Evolutionary conservation across 2,888 invertebrate genomes (phyloP), one percentile per base, ranked within the genome.

Genomic region (Lochmaea crataegi): DNA sequence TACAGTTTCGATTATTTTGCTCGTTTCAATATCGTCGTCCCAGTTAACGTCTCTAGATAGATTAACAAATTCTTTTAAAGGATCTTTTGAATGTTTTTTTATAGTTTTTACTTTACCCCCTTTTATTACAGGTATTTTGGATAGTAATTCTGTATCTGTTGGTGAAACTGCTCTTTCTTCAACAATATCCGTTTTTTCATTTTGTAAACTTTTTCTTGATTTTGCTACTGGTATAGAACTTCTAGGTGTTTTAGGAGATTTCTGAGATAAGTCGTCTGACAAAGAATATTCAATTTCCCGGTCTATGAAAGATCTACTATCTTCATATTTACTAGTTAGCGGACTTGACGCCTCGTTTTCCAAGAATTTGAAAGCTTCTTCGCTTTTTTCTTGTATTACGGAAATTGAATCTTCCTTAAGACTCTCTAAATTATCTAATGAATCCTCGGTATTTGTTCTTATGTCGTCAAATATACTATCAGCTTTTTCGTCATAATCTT

Each of bases 31-130:
- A 48, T 82, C 81, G 53, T 86, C 85, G 57, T 86, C 86, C 87
- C 87, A 87, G 77, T 87, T 86, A 18, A 87, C 86, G 71, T 87
- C 87, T 78, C 86, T 85, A 4, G 85, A 83, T 58, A 87, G 77
- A 72, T 85, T 85, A 12, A 86, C 86, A 71, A 87, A 87, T 73
- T 87, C 87, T 79, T 87, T 87, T 32, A 87, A 72, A 2, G 87
- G 87, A 80, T 87, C 87, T 80, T 88, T 88, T 1, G 88, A 88
- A 80, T 88, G 88, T 81, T 88, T 88, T 77, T 88, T 88, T 26
- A 88, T 88, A 1, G 88, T 88, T 83, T 88, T 88, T 1, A 88
- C 83, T 84, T 87, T 88, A 18, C 85, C 83, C 51, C 86, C 87
- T 76, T 86, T 86, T 10, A 84, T 80, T 18, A 87, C 83, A 0